phyloP scores from a whole-genome alignment of 2,888 invertebrate species.

The Calliopum simillimum region DNA sequence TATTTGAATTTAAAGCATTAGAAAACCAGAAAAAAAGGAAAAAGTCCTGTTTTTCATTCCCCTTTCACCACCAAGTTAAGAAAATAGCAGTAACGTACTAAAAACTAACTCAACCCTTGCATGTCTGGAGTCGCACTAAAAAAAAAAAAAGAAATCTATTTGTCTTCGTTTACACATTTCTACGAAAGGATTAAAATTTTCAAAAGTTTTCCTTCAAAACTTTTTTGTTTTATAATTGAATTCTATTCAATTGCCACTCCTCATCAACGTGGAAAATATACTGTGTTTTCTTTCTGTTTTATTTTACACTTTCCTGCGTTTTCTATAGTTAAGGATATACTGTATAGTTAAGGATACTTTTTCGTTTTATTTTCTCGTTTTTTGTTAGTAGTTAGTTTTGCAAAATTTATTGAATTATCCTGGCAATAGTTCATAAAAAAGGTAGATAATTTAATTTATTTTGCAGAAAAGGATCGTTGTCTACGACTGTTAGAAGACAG shows the following conservation, averaged over 20 bases:
- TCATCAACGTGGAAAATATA: not conserved
- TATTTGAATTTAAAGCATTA: slow-evolving; percentile 59
- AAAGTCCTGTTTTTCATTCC: not conserved
- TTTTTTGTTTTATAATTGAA: slow-evolving; percentile 53
- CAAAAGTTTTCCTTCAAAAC: slow-evolving; percentile 40
- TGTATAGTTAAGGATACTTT: no score
- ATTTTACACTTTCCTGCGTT: slow-evolving; percentile 18
- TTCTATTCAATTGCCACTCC: slow-evolving; percentile 39
- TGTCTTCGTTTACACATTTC: slow-evolving; percentile 32
- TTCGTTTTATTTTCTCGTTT: not conserved
- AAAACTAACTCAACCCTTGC: slow-evolving; percentile 42
- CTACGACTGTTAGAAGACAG: not conserved
- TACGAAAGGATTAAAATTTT: slow-evolving; percentile 29
- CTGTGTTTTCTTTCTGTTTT: not conserved
- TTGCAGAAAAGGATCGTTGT: slow-evolving; percentile 3
- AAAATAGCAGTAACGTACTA: no score
- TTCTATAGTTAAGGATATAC: not conserved
- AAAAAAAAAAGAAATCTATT: not conserved
- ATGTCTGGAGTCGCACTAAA: slow-evolving; percentile 25
- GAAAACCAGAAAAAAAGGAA: slow-evolving; percentile 10
- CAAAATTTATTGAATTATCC: slow-evolving; percentile 42
- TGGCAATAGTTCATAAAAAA: slow-evolving; percentile 39
- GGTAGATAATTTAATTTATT: slow-evolving; percentile 30
- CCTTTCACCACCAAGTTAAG: slow-evolving; percentile 10
- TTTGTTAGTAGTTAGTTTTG: slow-evolving; percentile 25